Evolutionary conservation across 2,113 vertebrate species (phyloP).

Genomic region (Eonycteris spelaea): DNA sequence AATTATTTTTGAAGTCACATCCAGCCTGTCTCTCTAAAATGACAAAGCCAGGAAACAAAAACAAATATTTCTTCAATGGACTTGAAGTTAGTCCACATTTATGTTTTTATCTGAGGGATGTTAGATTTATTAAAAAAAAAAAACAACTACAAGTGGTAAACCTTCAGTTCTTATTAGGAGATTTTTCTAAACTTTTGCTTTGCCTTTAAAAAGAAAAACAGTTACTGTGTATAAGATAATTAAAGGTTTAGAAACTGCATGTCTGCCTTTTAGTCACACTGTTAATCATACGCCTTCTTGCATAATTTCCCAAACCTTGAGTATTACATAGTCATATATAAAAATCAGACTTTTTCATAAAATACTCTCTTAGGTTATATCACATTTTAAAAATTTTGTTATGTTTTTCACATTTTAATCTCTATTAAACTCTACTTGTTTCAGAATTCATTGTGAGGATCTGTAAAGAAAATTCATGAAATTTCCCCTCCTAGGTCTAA

Average conservation of each 20-base stretch:
- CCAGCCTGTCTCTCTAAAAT: not conserved
- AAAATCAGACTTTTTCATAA: not conserved
- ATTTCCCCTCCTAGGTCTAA: not conserved
- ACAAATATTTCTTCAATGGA: not conserved
- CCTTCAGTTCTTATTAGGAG: not conserved
- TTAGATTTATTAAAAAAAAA: not conserved
- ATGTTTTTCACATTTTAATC: not conserved
- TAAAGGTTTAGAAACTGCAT: not conserved
- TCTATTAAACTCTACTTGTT: not conserved
- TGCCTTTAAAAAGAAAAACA: not conserved
- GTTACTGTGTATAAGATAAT: not conserved
- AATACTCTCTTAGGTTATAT: not conserved
- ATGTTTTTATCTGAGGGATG: not conserved
- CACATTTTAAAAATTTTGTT: not conserved
- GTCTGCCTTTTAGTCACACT: not conserved
- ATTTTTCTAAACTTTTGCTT: not conserved
- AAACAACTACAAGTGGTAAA: not conserved
- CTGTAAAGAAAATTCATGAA: not conserved
- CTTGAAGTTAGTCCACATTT: conserved; percentile 11
- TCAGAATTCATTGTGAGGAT: not conserved
- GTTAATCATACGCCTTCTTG: not conserved
- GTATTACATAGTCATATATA: not conserved
- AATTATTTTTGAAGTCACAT: conserved; percentile 29
- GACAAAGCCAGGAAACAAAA: conserved; percentile 21
- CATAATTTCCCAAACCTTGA: not conserved